Evolutionary conservation across 2,113 vertebrate species (phyloP).

Genomic region (Takifugu bimaculatus): DNA sequence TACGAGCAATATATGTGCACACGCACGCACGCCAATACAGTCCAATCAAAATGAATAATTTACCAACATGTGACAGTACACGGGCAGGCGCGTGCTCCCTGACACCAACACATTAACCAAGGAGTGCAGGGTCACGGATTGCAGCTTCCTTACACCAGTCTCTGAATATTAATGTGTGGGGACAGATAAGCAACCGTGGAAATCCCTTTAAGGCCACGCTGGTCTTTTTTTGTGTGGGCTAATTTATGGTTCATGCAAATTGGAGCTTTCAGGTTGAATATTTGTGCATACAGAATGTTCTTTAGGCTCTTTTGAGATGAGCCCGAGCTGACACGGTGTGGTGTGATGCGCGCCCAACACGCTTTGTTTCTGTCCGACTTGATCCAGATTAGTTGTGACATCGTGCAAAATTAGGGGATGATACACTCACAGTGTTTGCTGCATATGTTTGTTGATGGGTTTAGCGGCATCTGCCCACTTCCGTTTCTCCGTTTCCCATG

Average conservation of each 20-base stretch:
- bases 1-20: neutral
- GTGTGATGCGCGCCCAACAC: too few relatives aligned
- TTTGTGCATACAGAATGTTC: conserved; percentile 1
- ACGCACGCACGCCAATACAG: neutral
- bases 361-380: too few relatives aligned
- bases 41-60: conserved; percentile 2
- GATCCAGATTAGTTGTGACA: too few relatives aligned
- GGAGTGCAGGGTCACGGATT: conserved; percentile 57
- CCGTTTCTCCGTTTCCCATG: neutral
- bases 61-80: conserved; percentile 3
- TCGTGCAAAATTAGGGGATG: too few relatives aligned
- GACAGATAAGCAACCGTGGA: conserved; percentile 64
- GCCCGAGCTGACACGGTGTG: too few relatives aligned
- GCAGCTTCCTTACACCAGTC: conserved; percentile 53
- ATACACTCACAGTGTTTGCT: too few relatives aligned
- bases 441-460: neutral
- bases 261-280: conserved; percentile 28
- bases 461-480: neutral
- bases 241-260: conserved; percentile 47
- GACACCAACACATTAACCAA: conserved; percentile 30
- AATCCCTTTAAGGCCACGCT: conserved; percentile 60
- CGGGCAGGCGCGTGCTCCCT: conserved; percentile 14
- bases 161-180: conserved; percentile 65
- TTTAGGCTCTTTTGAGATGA: conserved; percentile 5
- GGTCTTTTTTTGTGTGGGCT: conserved; percentile 34